Evolutionary conservation across 2,888 invertebrate genomes (phyloP), one percentile per base, ranked within the genome.

Genomic region (Mythimna ferrago): DNA sequence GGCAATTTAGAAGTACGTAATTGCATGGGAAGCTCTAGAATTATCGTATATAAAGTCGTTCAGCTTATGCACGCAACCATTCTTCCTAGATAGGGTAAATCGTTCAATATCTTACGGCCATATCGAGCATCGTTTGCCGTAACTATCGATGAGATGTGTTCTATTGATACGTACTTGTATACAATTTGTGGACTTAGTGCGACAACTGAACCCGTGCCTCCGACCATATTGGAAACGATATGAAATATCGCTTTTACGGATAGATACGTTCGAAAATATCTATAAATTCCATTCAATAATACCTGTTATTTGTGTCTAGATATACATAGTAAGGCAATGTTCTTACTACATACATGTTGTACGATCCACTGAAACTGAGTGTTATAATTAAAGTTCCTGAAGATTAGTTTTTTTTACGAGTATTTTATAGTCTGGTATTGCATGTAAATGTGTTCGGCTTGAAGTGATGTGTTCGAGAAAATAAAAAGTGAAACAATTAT

Each of bases 21-120:
- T 91, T 91, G 90, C 90, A 88, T 92, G 93, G 88, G 92, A 92
- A 92, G 87, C 85, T 88, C 84, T 84, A 87, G 88, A 90, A 89
- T 87, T 88, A 86, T 88, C 83, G 87, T 86, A 86, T 81, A 86
- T 87, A 89, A 90, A 90, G 85, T 86, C 83, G 84, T 82, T 89
- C 82, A 80, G 86, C 82, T 87, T 87, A 87, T 87, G 87, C 92
- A 92, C 92, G 92, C 92, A 86, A 92, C 82, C 82, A 81, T 87
- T 84, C 80, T 85, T 88, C 83, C 81, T 81, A 83, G 85, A 87
- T 88, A 80, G 83, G 88, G 82, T 78, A 88, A 90, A 89, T 89
- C 83, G 86, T 85, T 82, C 82, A 85, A 83, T 87, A 88, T 89
- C 85, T 87, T 85, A 86, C 80, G 78, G 85, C 85, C 83, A 82